Evolutionary conservation across 2,113 vertebrate species (phyloP), one percentile per base, ranked within the genome.

Genomic region (Apeltes quadracus): DNA sequence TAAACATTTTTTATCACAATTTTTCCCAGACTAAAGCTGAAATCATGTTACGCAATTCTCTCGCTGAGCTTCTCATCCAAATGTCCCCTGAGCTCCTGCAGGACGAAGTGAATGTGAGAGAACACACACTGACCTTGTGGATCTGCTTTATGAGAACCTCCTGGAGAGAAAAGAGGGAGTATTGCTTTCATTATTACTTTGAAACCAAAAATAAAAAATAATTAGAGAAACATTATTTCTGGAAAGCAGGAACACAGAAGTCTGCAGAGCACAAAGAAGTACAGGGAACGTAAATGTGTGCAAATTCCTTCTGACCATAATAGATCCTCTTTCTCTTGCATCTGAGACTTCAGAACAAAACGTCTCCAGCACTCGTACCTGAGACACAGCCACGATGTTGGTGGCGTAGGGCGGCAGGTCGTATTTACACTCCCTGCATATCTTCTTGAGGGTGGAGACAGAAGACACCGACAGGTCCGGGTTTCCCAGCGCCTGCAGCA

Each of bases 121-220:
- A 34, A 56, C 34, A 55, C 20, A 70, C 29, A 92, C 93, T 91
- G 80, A 99, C 98, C 97, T 99, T 99, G 92, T 99, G 98, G 88
- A 99, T 98, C 91, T 99, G 98, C 91, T 99, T 99, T 93, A 99
- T 97, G 78, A 99, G 93, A 85, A 99, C 98, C 88, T 98, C 98
- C 98, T 99, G 82, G 1, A 84, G 58, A 57, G 50, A 84, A 61
- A 70, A 48, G 32, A 79, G 18, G 79, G 3, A 78, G 5, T 66
- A 16, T 29, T 34, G 7, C 32, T 34, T 34, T 34, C 7, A 34
- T 34, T 34, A 23, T 67, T 81, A 67, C 57, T 65, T 8, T 64
- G 4, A 59, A 7, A 48, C 15, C 5, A 44, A 66, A n/a, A n/a
- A n/a, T n/a, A n/a, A n/a, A n/a, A n/a, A 75, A 67, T 55, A 51